phyloP scores from a whole-genome alignment of 2,888 invertebrate species.

The Prosopocoilus inquinatus region DNA sequence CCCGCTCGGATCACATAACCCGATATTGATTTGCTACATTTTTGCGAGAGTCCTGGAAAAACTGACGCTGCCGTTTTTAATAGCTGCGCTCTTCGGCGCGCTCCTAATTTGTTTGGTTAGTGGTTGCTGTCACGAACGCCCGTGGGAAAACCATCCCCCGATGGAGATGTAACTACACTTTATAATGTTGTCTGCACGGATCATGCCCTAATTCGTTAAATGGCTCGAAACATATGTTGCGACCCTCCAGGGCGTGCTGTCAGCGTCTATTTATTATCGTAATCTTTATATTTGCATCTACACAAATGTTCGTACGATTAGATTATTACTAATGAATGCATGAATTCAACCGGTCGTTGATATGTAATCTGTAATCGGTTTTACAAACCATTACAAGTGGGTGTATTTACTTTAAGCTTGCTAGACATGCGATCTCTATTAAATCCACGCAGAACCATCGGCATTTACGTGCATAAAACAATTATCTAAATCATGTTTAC shows the following conservation, averaged over 20 bases:
- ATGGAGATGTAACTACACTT: conserved; percentile 27
- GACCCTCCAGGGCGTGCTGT: conserved; percentile 19
- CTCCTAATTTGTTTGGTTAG: too few relatives aligned
- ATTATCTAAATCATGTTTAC: too few relatives aligned
- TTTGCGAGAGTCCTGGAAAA: conserved; percentile 23
- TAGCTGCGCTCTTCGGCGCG: conserved; percentile 14
- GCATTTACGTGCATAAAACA: too few relatives aligned
- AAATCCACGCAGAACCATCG: too few relatives aligned
- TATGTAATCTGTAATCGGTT: too few relatives aligned
- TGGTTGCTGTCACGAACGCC: conserved; percentile 34
- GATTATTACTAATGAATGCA: background rate
- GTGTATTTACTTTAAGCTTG: too few relatives aligned
- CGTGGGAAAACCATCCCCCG: conserved; percentile 39
- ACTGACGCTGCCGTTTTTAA: conserved; percentile 5
- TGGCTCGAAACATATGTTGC: conserved; percentile 50
- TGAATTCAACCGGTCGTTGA: too few relatives aligned
- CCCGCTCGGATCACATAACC: conserved; percentile 42
- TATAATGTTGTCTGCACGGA: conserved; percentile 38
- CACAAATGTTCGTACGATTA: background rate
- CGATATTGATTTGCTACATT: conserved; percentile 41
- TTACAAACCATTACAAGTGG: too few relatives aligned
- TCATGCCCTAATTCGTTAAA: conserved; percentile 52
- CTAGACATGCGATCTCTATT: too few relatives aligned
- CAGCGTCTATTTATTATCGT: conserved; percentile 33
- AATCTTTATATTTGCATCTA: conserved; percentile 26